phyloP scores from a whole-genome alignment of 2,113 vertebrate genomes.

The Zonotrichia leucophrys region DNA sequence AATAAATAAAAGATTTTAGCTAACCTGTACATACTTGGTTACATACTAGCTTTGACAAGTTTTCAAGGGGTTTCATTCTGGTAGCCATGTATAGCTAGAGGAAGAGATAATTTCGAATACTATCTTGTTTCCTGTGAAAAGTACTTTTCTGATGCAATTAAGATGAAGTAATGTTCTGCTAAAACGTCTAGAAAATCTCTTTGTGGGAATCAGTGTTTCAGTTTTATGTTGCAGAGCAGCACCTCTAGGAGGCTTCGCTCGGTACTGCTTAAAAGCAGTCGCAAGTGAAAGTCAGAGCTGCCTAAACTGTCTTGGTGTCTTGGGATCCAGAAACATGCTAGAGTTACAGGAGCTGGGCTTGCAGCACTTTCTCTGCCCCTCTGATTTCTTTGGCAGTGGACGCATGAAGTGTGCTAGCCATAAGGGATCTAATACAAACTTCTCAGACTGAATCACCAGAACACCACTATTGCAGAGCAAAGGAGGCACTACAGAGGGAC shows the following conservation, averaged over 20 bases:
- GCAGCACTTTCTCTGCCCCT: background rate
- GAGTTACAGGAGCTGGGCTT: background rate
- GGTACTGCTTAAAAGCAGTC: background rate
- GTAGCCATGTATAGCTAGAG: background rate
- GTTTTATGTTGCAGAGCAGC: background rate
- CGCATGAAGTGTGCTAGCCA: background rate
- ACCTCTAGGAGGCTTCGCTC: background rate
- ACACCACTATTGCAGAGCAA: background rate
- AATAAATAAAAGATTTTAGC: background rate
- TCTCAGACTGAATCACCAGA: background rate
- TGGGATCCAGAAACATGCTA: background rate
- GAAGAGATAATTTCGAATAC: background rate
- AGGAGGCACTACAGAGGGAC: background rate
- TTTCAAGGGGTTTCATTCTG: background rate
- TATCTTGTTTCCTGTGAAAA: background rate
- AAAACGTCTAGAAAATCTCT: background rate
- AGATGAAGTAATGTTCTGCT: background rate
- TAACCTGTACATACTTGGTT: background rate
- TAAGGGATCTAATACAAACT: background rate
- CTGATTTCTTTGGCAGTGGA: background rate
- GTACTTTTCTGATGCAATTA: background rate
- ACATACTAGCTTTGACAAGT: background rate
- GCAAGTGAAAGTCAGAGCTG: background rate
- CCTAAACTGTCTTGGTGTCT: background rate
- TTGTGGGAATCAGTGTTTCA: background rate